A percentile compares a stretch with the other conserved stretches of the same genome.
phyloP scores from a whole-genome alignment of 1,140 invertebrate species.

The Melipona quadrifasciata region DNA sequence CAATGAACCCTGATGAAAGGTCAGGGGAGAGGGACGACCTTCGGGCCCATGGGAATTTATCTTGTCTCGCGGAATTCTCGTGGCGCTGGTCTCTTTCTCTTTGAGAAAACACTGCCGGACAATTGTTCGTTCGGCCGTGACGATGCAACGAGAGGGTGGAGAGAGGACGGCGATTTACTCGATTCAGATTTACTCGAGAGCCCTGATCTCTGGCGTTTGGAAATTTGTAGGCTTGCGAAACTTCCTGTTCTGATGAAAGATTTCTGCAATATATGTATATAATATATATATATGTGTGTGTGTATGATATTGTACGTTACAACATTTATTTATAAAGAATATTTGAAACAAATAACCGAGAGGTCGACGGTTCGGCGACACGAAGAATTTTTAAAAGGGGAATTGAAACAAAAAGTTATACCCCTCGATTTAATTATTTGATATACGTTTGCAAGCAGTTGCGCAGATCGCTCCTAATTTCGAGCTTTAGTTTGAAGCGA shows the following conservation, averaged over 20 bases:
- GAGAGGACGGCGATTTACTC: neutral
- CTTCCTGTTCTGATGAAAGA: too few relatives aligned
- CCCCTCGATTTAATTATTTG: too few relatives aligned
- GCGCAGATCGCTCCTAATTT: too few relatives aligned
- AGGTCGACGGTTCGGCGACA: fast-evolving
- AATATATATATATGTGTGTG: too few relatives aligned
- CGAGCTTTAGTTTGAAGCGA: too few relatives aligned
- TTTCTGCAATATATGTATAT: too few relatives aligned
- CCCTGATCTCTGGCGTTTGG: too few relatives aligned
- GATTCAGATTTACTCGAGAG: neutral
- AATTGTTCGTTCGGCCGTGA: neutral
- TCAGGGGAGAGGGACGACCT: neutral
- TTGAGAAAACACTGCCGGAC: conserved; percentile 7
- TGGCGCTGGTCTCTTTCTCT: neutral
- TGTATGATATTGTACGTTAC: too few relatives aligned
- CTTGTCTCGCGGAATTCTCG: conserved; percentile 21
- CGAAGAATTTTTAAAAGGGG: neutral
- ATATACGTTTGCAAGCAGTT: too few relatives aligned
- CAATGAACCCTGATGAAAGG: conserved; percentile 12
- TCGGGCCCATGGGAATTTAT: conserved; percentile 49
- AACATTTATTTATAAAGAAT: too few relatives aligned
- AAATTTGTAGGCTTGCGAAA: too few relatives aligned
- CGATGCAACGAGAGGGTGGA: neutral
- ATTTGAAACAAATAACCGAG: neutral
- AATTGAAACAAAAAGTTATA: neutral